Evolutionary conservation across 2,113 vertebrate genomes (phyloP).

Genomic region (Gambusia affinis): DNA sequence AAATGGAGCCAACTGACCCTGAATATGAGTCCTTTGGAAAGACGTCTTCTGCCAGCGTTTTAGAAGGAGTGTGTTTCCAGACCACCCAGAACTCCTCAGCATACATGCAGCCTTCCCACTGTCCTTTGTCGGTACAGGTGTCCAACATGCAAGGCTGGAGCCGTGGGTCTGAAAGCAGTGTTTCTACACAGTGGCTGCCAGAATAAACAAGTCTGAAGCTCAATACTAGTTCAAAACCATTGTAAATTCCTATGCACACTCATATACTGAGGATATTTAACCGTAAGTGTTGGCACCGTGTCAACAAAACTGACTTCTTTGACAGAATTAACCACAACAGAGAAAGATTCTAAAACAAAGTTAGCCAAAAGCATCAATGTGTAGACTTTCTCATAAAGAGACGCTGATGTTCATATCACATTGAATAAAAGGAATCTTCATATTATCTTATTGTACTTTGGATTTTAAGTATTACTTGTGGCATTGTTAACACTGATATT

Average conservation of each 20-base stretch:
- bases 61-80: slow-evolving; percentile 79
- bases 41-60: slow-evolving; percentile 78
- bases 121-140: slow-evolving; percentile 90
- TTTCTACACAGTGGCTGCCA: slow-evolving; percentile 79
- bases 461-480: slow-evolving; percentile 82
- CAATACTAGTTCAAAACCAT: slow-evolving; percentile 40
- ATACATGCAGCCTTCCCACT: slow-evolving; percentile 78
- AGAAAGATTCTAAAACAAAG: slow-evolving; percentile 75
- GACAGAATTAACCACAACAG: slow-evolving; percentile 69
- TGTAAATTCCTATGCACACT: slow-evolving; percentile 77
- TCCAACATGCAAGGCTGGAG: slow-evolving; percentile 90
- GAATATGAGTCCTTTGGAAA: slow-evolving; percentile 87
- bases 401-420: slow-evolving; percentile 63
- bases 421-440: too few relatives aligned
- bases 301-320: slow-evolving; percentile 81
- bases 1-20: slow-evolving; percentile 88
- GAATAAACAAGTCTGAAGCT: slow-evolving; percentile 37
- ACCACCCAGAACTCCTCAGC: slow-evolving; percentile 76
- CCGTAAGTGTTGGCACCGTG: slow-evolving; percentile 79
- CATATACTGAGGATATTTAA: slow-evolving; percentile 84
- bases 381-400: slow-evolving; percentile 63
- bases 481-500: slow-evolving; percentile 73
- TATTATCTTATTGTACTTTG: slow-evolving; percentile 76
- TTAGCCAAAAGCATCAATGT: slow-evolving; percentile 79
- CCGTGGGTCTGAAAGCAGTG: slow-evolving; percentile 82